Evolutionary conservation across 2,888 invertebrate genomes (phyloP).

Genomic region (Notocelia uddmanniana): DNA sequence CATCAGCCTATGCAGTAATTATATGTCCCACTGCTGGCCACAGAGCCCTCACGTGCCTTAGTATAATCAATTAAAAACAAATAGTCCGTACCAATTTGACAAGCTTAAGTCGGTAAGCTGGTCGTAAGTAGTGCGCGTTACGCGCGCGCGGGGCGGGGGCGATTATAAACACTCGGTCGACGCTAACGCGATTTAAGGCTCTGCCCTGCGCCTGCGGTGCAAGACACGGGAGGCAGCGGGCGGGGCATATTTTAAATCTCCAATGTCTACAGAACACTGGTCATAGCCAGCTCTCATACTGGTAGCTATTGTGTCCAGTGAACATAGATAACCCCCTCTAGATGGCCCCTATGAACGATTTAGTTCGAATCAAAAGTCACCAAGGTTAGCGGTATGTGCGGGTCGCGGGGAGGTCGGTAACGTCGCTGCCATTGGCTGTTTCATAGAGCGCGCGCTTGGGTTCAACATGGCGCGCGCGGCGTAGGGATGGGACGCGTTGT

Average conservation of each 20-base stretch:
- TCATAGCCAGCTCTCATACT: no score
- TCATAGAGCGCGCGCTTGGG: no score
- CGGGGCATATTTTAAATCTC: neutral
- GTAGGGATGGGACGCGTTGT: no score
- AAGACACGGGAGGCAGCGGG: constrained; percentile 43
- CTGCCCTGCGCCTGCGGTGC: constrained; percentile 54
- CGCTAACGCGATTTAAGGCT: constrained; percentile 77
- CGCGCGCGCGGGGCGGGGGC: constrained; percentile 39
- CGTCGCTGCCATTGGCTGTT: no score
- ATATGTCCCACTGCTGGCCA: neutral
- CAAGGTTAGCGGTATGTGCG: no score
- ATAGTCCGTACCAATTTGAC: constrained; percentile 33
- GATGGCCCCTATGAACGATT: no score
- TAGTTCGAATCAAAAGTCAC: no score
- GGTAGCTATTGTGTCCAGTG: no score
- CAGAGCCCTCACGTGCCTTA: neutral
- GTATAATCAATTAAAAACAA: constrained; percentile 34
- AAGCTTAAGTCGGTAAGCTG: constrained; percentile 24
- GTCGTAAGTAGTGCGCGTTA: constrained; percentile 45
- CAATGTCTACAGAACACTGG: no score
- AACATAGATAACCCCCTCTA: no score
- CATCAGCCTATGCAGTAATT: neutral
- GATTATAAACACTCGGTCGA: constrained; percentile 74
- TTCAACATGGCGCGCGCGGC: no score
- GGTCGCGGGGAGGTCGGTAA: no score